phyloP scores from a whole-genome alignment of 2,888 invertebrate genomes.

The Dusona sp. region DNA sequence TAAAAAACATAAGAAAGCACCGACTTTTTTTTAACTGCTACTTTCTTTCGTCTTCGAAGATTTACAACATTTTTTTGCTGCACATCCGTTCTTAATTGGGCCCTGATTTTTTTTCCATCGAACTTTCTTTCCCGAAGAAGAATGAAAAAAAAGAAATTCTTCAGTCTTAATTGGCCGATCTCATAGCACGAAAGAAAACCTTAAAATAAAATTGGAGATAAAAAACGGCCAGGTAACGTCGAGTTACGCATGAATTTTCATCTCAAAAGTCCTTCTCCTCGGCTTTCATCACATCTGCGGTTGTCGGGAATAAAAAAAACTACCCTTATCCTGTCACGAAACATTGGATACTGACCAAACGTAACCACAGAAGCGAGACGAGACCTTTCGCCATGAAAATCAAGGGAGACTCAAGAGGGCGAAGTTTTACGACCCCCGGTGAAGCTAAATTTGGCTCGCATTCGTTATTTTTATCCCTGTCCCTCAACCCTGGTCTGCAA shows the following conservation, averaged over 20 bases:
- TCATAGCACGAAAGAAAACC: conserved; percentile 17
- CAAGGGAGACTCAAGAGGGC: conserved; percentile 44
- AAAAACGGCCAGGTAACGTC: conserved; percentile 53
- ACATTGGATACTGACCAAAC: conserved; percentile 64
- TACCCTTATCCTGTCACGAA: conserved; percentile 64
- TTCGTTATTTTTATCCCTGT: conserved; percentile 10
- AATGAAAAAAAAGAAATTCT: conserved; percentile 52
- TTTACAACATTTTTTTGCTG: conserved; percentile 18
- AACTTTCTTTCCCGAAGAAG: conserved; percentile 23
- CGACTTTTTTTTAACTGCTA: neutral
- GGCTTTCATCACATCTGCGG: conserved; percentile 61
- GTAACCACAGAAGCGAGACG: conserved; percentile 44
- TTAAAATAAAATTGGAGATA: conserved; percentile 16
- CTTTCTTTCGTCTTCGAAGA: neutral
- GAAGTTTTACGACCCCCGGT: neutral
- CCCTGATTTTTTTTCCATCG: conserved; percentile 33
- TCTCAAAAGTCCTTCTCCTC: conserved; percentile 18
- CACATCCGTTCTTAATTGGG: conserved; percentile 58
- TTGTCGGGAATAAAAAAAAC: conserved; percentile 30
- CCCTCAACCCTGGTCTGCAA: conserved; percentile 3
- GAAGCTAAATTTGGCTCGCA: neutral
- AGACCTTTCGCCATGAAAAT: conserved; percentile 50
- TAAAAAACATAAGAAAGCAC: neutral
- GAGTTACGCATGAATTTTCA: conserved; percentile 63
- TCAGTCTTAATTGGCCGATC: conserved; percentile 65